A percentile compares a stretch with the other conserved stretches of the same genome.
phyloP scores from a whole-genome alignment of 2,888 invertebrate species.

The Tuta absoluta region DNA sequence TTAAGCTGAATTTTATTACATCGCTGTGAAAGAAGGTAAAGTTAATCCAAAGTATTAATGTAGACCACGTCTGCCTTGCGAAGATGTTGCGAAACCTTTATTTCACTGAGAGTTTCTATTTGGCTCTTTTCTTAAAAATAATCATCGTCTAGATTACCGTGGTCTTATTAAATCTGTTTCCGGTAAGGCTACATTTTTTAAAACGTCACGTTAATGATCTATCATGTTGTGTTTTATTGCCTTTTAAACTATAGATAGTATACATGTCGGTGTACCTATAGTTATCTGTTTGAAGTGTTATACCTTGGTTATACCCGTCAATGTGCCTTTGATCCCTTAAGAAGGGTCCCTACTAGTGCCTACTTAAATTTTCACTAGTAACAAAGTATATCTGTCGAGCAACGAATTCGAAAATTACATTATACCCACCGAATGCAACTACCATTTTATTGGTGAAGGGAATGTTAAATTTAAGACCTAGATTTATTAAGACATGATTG shows the following conservation, averaged over 20 bases:
- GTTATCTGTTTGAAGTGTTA: slow-evolving; percentile 22
- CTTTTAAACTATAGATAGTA: neutral
- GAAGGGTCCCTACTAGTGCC: slow-evolving; percentile 24
- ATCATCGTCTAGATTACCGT: neutral
- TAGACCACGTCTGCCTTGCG: slow-evolving; percentile 53
- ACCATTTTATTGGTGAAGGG: neutral
- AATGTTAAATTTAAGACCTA: neutral
- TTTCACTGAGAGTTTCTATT: slow-evolving; percentile 16
- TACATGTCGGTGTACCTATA: neutral
- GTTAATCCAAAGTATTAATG: slow-evolving; percentile 74
- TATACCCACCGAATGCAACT: slow-evolving; percentile 21
- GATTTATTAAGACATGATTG: neutral
- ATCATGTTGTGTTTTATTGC: neutral
- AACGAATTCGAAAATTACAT: slow-evolving; percentile 33
- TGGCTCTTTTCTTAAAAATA: neutral
- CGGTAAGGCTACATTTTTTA: neutral
- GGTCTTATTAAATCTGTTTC: neutral
- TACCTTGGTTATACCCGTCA: slow-evolving; percentile 20
- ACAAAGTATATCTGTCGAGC: slow-evolving; percentile 35
- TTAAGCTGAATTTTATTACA: slow-evolving; percentile 81
- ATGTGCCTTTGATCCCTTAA: slow-evolving; percentile 24
- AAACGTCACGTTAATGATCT: neutral
- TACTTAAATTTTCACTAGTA: slow-evolving; percentile 30
- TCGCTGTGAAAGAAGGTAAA: slow-evolving; percentile 75
- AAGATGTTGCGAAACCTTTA: slow-evolving; percentile 16